These are phyloP conservation scores for Dryoscopus gambensis DNA, from an alignment of 2,113 vertebrate species.

Conservation along the genomic window DNA sequence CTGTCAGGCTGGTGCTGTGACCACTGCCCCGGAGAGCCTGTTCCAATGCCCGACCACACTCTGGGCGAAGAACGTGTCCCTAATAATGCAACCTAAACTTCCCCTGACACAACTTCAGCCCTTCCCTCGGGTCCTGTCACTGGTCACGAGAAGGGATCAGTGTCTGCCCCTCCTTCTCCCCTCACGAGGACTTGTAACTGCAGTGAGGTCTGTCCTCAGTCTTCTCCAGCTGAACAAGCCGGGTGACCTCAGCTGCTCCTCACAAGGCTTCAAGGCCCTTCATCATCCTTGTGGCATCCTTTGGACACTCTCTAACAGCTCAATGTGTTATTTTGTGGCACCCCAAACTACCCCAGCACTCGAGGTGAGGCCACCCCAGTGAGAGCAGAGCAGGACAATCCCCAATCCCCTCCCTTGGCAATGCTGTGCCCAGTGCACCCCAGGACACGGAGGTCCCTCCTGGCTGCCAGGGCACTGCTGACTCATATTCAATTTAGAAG, in stretches of 20 bases:
- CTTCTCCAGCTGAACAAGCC: background rate
- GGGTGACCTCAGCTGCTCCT: background rate
- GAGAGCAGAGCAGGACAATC: background rate
- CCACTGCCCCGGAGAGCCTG: background rate
- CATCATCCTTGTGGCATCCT: background rate
- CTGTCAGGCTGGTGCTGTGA: background rate
- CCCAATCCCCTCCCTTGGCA: accelerated
- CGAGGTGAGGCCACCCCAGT: accelerated
- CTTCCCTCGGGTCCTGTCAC: accelerated
- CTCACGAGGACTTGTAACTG: accelerated
- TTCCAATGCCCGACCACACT: background rate
- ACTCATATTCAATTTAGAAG: background rate
- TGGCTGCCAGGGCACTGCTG: background rate
- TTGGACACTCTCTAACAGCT: background rate
- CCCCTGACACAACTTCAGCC: background rate
- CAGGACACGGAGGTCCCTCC: background rate
- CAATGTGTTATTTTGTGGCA: background rate
- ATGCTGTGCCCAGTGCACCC: background rate
- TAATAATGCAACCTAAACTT: accelerated
- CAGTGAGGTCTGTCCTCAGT: background rate
- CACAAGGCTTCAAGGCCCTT: background rate
- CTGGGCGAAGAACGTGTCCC: background rate
- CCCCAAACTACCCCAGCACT: background rate
- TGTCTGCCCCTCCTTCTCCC: background rate
- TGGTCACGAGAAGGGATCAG: background rate